Conservation (phyloP, 1,140 invertebrate genomes). For the Stegodyphus dumicola region DNA sequence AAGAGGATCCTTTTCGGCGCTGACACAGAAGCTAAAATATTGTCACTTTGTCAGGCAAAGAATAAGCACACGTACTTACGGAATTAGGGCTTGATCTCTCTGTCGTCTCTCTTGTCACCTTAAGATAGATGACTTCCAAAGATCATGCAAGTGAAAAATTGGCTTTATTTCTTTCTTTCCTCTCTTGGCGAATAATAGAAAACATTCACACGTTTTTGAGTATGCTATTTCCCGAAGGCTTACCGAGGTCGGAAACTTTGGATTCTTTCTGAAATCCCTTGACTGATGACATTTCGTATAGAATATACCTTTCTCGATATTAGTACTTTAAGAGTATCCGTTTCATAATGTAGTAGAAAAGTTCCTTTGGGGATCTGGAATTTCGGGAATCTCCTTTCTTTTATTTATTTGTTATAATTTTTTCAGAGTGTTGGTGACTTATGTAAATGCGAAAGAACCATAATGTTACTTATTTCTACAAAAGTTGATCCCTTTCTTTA, state of each 20-base stretch:
- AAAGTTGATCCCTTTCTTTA: no score
- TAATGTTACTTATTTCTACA: no score
- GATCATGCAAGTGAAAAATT: slow-evolving; percentile 54
- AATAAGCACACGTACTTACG: slow-evolving; percentile 55
- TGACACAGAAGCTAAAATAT: slow-evolving; percentile 53
- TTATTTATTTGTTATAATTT: no score
- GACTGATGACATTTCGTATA: background rate
- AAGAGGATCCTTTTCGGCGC: slow-evolving; percentile 45
- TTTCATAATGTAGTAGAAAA: background rate
- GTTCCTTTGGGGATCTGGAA: background rate
- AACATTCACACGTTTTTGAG: slow-evolving; percentile 33
- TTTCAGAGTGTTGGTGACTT: no score
- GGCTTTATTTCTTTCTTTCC: slow-evolving; percentile 15
- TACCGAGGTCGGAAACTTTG: background rate
- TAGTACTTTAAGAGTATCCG: background rate
- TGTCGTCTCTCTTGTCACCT: slow-evolving; percentile 30
- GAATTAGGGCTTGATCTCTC: slow-evolving; percentile 51
- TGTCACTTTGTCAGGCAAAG: slow-evolving; percentile 56
- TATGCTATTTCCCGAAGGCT: slow-evolving; percentile 16
- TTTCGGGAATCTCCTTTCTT: no score
- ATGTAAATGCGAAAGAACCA: no score
- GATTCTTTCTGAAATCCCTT: slow-evolving; percentile 13
- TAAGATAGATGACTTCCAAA: slow-evolving; percentile 46
- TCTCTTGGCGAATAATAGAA: slow-evolving; percentile 26
- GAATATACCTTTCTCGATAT: background rate